Evolutionary conservation across 2,888 invertebrate genomes (phyloP), one percentile per base, ranked within the genome.

Genomic region (Ectropis crepuscularia): DNA sequence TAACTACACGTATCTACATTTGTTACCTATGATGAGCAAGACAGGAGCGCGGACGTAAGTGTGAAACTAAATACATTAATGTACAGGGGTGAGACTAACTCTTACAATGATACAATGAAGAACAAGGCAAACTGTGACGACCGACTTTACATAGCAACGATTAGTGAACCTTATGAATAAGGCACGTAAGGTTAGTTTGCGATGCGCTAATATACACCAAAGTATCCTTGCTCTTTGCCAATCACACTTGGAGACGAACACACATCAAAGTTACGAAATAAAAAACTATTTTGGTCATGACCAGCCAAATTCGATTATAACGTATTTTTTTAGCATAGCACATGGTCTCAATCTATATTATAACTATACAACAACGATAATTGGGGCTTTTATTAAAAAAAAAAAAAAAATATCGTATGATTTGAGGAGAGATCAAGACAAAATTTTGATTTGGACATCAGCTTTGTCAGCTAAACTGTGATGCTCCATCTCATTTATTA

Each of bases 1-100:
- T 63, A 63, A 50, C 63, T 63, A 63, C 53, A 36, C 55, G 9
- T 62, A 57, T 53, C 47, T 62, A 62, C 53, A 57, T 58, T 58
- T 58, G 53, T 62, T 45, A 45, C 6, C 38, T 45, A 63, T 45
- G 11, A 12, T 45, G 63, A 58, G 57, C 62, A 53, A 43, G 43
- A 42, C 28, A 45, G 39, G 57, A 57, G 62, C 49, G 10, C 36
- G 37, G 53, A 49, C 53, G 43, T 63, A 37, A 57, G 38, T 41
- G 53, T 6, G 50, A 36, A 50, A 38, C 28, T 46, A 38, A 9
- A 46, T 47, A 55, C 36, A 45, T n/a, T 55, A 47, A 28, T 55
- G n/a, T 55, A 55, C 55, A 55, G 16, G 10, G 54, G 36, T 6
- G 51, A 51, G 16, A 6, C 16, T 28, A 28, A 28, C 16, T 28